phyloP scores from a whole-genome alignment of 2,797 vertebrate species.

The Tokudaia muenninki region DNA sequence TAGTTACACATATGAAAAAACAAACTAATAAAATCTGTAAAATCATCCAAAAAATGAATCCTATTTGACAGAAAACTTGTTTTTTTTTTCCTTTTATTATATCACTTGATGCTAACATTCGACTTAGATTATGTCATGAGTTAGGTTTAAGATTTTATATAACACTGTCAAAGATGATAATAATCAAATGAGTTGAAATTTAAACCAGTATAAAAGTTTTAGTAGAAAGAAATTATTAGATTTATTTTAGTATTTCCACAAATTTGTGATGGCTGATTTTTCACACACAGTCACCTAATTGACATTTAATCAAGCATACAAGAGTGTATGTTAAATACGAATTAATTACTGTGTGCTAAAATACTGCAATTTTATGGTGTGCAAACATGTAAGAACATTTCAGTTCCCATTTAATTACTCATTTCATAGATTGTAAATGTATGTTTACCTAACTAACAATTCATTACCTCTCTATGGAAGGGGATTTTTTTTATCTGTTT shows the following conservation, averaged over 20 bases:
- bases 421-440: slow-evolving; percentile 81
- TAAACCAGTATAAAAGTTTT: slow-evolving; percentile 15
- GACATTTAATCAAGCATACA: slow-evolving; percentile 82
- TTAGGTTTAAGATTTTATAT: background rate
- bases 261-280: slow-evolving; percentile 83
- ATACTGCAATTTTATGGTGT: slow-evolving; percentile 78
- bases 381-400: slow-evolving; percentile 86
- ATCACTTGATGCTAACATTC: background rate
- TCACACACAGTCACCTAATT: slow-evolving; percentile 84
- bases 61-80: background rate
- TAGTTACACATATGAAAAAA: background rate
- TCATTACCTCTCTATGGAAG: slow-evolving; percentile 67
- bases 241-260: slow-evolving; percentile 76
- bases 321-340: slow-evolving; percentile 85
- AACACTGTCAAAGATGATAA: background rate
- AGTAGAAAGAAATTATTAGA: slow-evolving; percentile 14
- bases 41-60: background rate
- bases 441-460: slow-evolving; percentile 70
- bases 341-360: slow-evolving; percentile 85
- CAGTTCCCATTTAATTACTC: slow-evolving; percentile 81
- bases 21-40: background rate
- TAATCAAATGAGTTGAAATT: slow-evolving; percentile 8
- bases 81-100: slow-evolving; percentile 29
- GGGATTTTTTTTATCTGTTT: background rate
- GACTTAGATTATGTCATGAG: background rate